phyloP scores from a whole-genome alignment of 1,140 invertebrate species.

The Pseudomyrmex flavicornis region DNA sequence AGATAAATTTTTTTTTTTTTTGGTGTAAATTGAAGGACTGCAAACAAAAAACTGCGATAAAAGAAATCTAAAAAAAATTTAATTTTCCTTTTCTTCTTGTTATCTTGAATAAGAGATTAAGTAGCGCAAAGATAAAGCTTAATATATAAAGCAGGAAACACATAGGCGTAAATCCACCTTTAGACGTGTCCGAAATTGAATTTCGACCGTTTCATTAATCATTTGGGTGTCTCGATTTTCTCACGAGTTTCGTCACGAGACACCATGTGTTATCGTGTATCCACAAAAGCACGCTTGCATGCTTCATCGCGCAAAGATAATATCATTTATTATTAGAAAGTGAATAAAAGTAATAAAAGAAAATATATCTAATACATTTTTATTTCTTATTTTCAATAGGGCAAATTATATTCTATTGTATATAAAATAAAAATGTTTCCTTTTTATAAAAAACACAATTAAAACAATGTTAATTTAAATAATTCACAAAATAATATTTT shows the following conservation, averaged over 20 bases:
- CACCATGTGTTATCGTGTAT: neutral
- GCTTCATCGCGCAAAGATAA: neutral
- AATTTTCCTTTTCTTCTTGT: neutral
- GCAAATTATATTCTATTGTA: too few relatives aligned
- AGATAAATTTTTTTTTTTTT: neutral
- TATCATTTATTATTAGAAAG: constrained; percentile 12
- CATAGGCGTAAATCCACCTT: constrained; percentile 17
- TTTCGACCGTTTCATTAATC: constrained; percentile 40
- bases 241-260: neutral
- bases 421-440: too few relatives aligned
- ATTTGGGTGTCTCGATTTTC: neutral
- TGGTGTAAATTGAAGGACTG: neutral
- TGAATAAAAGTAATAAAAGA: too few relatives aligned
- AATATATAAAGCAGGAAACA: neutral
- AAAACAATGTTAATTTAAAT: too few relatives aligned
- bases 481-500: neutral
- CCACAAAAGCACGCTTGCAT: neutral
- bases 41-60: neutral
- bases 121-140: neutral
- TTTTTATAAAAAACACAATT: too few relatives aligned
- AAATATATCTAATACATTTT: too few relatives aligned
- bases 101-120: constrained; percentile 9
- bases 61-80: neutral
- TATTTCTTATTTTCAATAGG: too few relatives aligned
- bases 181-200: constrained; percentile 23